Evolutionary conservation across 2,113 vertebrate genomes (phyloP).

Genomic region (Turnix velox): DNA sequence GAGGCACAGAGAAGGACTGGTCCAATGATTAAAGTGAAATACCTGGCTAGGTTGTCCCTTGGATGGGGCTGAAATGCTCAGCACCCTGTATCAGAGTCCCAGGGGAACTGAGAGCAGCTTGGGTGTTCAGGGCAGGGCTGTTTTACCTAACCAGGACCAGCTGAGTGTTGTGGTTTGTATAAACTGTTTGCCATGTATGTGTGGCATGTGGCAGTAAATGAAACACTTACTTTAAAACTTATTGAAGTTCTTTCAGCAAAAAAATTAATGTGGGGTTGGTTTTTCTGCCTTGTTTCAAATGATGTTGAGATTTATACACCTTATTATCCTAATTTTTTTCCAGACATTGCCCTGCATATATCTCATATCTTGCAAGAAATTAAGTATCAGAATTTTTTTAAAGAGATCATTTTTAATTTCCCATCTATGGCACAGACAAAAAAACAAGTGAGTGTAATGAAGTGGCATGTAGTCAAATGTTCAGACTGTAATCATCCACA

Average conservation of each 20-base stretch:
- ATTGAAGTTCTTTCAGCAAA: conserved; percentile 66
- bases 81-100: not conserved
- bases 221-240: conserved; percentile 71
- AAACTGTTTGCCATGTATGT: conserved; percentile 66
- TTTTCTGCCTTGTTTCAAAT: conserved; percentile 63
- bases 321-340: conserved; percentile 63
- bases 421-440: conserved; percentile 34
- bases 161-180: conserved; percentile 67
- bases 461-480: conserved; percentile 58
- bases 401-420: conserved; percentile 58
- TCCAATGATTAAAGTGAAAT: not conserved
- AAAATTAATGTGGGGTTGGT: conserved; percentile 50
- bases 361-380: conserved; percentile 51
- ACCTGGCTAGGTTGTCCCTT: accelerated
- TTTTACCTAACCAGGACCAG: conserved; percentile 65
- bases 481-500: conserved; percentile 38
- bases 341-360: conserved; percentile 35
- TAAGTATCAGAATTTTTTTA: conserved; percentile 30
- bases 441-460: conserved; percentile 44
- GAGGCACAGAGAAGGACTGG: not conserved
- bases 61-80: not conserved
- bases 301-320: conserved; percentile 61
- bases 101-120: conserved; percentile 8
- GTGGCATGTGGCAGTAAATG: conserved; percentile 72
- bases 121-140: conserved; percentile 61